phyloP scores from a whole-genome alignment of 1,140 invertebrate genomes.

The honey bee (Apis mellifera) region Amel_HAv3.1 CM009932.2:8117501-8118000 shows the following conservation, averaged over 20 bases:
- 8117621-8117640: too few species aligned
- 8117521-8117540: not conserved
- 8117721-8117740: not conserved
- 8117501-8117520: not conserved
- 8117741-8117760: conserved; percentile 1
- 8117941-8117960: not conserved
- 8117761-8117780: conserved; percentile 34
- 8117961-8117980: not conserved
- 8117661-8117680: not conserved
- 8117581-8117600: not conserved
- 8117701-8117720: conserved; percentile 41
- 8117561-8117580: not conserved
- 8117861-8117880: conserved; percentile 38
- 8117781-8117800: conserved; percentile 36
- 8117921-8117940: conserved; percentile 12
- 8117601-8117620: not conserved
- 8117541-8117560: not conserved
- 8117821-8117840: too few species aligned
- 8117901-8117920: conserved; percentile 47
- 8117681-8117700: conserved; percentile 15
- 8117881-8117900: conserved; percentile 49
- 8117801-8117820: too few species aligned
- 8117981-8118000: conserved; percentile 2
- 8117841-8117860: conserved; percentile 18
- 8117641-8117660: not conserved